These are phyloP conservation scores for Aptenodytes patagonicus DNA, from an alignment of 2,113 vertebrate genomes.

Conservation along the genomic window DNA sequence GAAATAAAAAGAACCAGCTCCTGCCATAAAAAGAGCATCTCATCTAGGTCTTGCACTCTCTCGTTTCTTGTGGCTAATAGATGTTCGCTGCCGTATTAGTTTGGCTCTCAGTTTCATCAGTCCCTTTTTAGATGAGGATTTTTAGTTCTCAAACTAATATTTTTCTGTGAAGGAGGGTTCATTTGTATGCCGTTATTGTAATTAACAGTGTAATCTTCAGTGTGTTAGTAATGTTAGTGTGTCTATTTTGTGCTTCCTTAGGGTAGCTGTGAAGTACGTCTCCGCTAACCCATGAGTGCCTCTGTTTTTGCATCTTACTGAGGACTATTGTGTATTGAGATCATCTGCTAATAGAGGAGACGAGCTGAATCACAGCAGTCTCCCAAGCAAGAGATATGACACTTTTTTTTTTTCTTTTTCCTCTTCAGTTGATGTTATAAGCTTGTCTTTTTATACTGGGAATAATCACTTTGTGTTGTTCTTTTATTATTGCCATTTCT, in stretches of 20 bases:
- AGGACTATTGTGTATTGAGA: constrained; percentile 15
- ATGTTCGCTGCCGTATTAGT: rapidly evolving
- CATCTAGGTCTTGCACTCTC: background rate
- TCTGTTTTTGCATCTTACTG: background rate
- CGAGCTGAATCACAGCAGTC: constrained; percentile 44
- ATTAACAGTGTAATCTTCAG: constrained; percentile 26
- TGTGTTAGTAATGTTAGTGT: background rate
- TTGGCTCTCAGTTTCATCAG: background rate
- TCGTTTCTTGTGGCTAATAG: background rate
- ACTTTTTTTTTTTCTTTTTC: background rate
- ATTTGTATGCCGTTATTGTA: constrained; percentile 36
- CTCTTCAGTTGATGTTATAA: background rate
- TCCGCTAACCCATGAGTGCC: background rate
- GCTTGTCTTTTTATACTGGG: constrained; percentile 32
- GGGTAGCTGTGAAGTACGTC: background rate
- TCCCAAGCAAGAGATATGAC: background rate
- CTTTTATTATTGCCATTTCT: constrained; percentile 35
- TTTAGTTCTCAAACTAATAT: constrained; percentile 12
- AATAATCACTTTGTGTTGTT: constrained; percentile 56
- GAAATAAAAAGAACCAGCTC: background rate
- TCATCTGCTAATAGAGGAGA: constrained; percentile 44
- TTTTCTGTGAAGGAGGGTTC: background rate
- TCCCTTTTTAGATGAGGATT: background rate
- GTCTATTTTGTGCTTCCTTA: constrained; percentile 2
- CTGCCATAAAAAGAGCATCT: background rate